Percentiles rank a stretch among this genome's conserved stretches.
Conservation (phyloP, 2,888 invertebrate species). For the Galeruca laticollis region DNA sequence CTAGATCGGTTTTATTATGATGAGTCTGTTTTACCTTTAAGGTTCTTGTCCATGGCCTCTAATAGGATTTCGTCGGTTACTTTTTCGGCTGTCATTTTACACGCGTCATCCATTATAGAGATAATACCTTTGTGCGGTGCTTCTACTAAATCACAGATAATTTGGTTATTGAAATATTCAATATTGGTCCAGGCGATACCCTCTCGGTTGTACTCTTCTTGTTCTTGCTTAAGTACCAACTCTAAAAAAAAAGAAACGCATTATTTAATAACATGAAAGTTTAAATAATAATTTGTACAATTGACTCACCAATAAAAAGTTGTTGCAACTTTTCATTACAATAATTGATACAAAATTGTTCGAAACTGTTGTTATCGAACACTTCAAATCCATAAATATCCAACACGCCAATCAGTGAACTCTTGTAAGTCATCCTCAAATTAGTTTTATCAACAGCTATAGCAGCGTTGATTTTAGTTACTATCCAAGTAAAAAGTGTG, state of each 20-base stretch:
- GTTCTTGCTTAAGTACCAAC: conserved; percentile 96
- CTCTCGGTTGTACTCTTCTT: conserved; percentile 95
- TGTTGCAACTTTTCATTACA: conserved; percentile 99
- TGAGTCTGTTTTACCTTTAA: conserved; percentile 67
- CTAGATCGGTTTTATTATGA: too few species aligned
- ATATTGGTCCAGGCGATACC: conserved; percentile 97
- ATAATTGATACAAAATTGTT: conserved; percentile 99
- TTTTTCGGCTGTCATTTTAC: conserved; percentile 90
- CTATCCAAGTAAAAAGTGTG: conserved; percentile 94
- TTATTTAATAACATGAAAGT: not conserved
- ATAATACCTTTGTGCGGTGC: conserved; percentile 89
- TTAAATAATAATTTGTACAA: not conserved
- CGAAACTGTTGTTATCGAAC: conserved; percentile 96
- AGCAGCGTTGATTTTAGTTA: conserved; percentile 90
- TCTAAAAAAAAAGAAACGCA: conserved; percentile 70
- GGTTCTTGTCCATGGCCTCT: conserved; percentile 92
- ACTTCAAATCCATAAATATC: conserved; percentile 99
- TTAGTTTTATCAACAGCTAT: conserved; percentile 78
- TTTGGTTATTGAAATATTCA: conserved; percentile 97
- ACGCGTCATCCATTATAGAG: conserved; percentile 97
- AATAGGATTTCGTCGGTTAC: conserved; percentile 87
- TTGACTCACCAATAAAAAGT: conserved; percentile 86
- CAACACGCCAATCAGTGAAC: conserved; percentile 91
- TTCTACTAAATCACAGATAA: conserved; percentile 96
- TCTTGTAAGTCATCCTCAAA: conserved; percentile 72